Evolutionary conservation across 1,140 invertebrate genomes (phyloP).

Genomic region (Aphaenogaster rudis): DNA sequence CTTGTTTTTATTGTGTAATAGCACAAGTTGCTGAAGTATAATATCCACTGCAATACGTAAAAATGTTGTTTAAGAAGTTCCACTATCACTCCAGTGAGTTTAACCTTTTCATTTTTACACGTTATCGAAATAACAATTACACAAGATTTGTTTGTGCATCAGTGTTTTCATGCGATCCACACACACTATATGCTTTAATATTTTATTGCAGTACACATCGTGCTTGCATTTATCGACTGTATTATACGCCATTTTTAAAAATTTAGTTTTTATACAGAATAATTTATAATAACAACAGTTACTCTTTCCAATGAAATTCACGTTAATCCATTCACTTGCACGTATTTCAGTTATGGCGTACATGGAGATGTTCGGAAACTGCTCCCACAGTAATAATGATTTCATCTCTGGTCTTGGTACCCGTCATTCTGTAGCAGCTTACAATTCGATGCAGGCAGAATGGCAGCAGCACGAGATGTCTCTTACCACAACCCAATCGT

Average conservation of each 20-base stretch:
- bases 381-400: constrained; percentile 92
- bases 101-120: constrained; percentile 7
- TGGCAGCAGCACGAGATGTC: constrained; percentile 90
- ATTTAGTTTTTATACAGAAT: constrained; percentile 57
- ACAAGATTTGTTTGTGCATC: constrained; percentile 71
- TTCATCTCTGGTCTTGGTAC: constrained; percentile 89
- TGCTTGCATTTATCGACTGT: constrained; percentile 68
- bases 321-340: constrained; percentile 57
- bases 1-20: constrained; percentile 2
- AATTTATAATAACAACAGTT: constrained; percentile 54
- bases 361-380: constrained; percentile 97
- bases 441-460: constrained; percentile 90
- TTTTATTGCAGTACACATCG: constrained; percentile 60
- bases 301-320: not conserved
- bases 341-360: constrained; percentile 95
- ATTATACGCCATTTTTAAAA: constrained; percentile 49
- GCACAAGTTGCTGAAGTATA: constrained; percentile 8
- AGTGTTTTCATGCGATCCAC: constrained; percentile 65
- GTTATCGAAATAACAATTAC: constrained; percentile 50
- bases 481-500: constrained; percentile 88
- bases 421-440: constrained; percentile 94
- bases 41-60: constrained; percentile 38
- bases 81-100: constrained; percentile 79
- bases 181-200: constrained; percentile 65
- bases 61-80: constrained; percentile 70